A percentile compares a stretch with the other conserved stretches of the same genome.
phyloP scores from a whole-genome alignment of 2,797 vertebrate species.

The Rhinogobio ventralis region DNA sequence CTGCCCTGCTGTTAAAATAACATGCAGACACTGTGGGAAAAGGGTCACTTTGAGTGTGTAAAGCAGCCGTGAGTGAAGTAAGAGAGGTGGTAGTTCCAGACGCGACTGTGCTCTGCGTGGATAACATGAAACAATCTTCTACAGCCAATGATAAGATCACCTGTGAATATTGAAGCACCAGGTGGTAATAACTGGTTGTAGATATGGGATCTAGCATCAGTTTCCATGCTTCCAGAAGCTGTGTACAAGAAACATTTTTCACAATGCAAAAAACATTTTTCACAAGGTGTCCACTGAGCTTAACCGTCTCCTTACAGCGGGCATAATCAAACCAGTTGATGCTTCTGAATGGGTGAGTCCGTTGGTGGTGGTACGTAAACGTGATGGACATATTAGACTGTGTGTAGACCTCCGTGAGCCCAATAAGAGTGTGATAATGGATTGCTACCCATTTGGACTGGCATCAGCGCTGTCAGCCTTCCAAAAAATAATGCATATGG shows the following conservation, averaged over 20 bases:
- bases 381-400: too few species aligned
- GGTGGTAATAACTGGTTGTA: conserved; percentile 31
- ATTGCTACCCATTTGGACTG: background rate
- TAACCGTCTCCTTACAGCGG: too few species aligned
- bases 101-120: conserved; percentile 17
- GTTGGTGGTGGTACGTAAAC: too few species aligned
- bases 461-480: too few species aligned
- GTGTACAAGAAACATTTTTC: conserved; percentile 34
- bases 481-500: too few species aligned
- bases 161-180: conserved; percentile 35
- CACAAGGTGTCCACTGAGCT: background rate
- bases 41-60: background rate
- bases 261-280: too few species aligned
- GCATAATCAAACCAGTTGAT: too few species aligned
- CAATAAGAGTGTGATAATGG: too few species aligned
- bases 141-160: conserved; percentile 23
- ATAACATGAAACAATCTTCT: background rate
- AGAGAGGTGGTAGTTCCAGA: conserved; percentile 17
- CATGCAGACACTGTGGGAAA: too few species aligned
- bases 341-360: too few species aligned
- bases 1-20: background rate
- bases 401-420: background rate
- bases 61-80: background rate
- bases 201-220: conserved; percentile 15
- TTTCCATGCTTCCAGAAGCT: conserved; percentile 12